Conservation (phyloP, 2,113 vertebrate genomes). For the Amazona vittata region DNA sequence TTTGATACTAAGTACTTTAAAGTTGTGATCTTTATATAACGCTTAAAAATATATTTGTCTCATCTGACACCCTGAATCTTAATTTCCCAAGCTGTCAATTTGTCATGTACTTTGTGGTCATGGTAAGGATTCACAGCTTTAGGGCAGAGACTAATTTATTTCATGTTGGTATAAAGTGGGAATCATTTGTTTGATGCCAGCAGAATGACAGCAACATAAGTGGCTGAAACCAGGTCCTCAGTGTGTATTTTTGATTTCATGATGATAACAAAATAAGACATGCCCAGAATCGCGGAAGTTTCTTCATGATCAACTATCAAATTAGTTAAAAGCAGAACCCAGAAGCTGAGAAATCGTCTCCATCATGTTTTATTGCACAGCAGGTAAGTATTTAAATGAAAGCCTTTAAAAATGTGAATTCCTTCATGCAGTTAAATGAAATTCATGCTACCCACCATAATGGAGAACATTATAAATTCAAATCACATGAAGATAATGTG, state of each 20-base stretch:
- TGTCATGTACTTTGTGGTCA: neutral
- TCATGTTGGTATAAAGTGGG: neutral
- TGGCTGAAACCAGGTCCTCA: neutral
- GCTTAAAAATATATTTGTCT: neutral
- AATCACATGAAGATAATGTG: neutral
- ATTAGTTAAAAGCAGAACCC: neutral
- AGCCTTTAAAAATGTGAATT: neutral
- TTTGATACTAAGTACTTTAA: neutral
- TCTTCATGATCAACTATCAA: neutral
- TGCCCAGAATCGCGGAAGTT: neutral
- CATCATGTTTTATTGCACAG: neutral
- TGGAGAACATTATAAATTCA: neutral
- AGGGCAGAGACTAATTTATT: neutral
- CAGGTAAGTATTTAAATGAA: conserved; percentile 6
- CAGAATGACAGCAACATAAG: neutral
- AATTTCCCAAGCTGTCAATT: neutral
- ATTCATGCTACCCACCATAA: neutral
- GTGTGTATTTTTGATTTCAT: neutral
- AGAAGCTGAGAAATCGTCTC: neutral
- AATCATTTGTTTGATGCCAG: neutral
- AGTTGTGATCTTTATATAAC: neutral
- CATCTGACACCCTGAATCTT: neutral
- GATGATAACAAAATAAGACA: neutral
- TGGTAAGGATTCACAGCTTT: neutral
- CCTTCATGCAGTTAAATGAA: neutral